Percentiles rank a stretch among this genome's conserved stretches.
phyloP scores from a whole-genome alignment of 2,797 vertebrate genomes.

The Pangasius krempfi region DNA sequence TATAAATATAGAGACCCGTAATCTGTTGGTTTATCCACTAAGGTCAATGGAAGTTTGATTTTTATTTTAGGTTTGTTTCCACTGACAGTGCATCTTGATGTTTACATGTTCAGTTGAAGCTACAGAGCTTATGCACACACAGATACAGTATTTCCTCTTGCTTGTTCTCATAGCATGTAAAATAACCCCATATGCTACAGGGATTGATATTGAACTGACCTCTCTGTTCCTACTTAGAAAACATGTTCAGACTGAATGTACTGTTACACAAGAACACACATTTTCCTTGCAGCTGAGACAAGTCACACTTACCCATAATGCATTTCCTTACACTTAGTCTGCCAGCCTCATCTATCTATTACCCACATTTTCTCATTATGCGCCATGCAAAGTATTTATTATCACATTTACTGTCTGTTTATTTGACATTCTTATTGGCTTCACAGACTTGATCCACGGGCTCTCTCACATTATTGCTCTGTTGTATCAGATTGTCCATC shows the following conservation, averaged over 20 bases:
- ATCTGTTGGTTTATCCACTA: background rate
- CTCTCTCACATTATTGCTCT: background rate
- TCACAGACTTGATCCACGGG: background rate
- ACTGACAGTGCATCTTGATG: background rate
- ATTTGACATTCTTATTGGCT: background rate
- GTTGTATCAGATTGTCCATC: background rate
- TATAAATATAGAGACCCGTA: background rate
- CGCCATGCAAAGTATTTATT: background rate
- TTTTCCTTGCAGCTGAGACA: background rate
- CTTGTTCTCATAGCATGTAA: background rate
- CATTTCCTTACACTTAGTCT: background rate
- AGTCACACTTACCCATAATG: background rate
- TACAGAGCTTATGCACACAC: background rate
- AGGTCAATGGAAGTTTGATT: background rate
- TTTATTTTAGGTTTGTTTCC: background rate
- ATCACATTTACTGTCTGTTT: background rate
- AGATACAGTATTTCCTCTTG: background rate
- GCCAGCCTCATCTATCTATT: background rate
- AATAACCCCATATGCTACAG: background rate
- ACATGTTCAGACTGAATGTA: background rate
- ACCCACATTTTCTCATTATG: background rate
- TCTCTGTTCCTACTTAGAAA: background rate
- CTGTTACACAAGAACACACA: background rate
- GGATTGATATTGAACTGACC: background rate
- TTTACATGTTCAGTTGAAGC: constrained; percentile 14